A percentile compares a stretch with the other conserved stretches of the same genome.
phyloP scores from a whole-genome alignment of 2,888 invertebrate genomes.

The Lymantria dispar region DNA sequence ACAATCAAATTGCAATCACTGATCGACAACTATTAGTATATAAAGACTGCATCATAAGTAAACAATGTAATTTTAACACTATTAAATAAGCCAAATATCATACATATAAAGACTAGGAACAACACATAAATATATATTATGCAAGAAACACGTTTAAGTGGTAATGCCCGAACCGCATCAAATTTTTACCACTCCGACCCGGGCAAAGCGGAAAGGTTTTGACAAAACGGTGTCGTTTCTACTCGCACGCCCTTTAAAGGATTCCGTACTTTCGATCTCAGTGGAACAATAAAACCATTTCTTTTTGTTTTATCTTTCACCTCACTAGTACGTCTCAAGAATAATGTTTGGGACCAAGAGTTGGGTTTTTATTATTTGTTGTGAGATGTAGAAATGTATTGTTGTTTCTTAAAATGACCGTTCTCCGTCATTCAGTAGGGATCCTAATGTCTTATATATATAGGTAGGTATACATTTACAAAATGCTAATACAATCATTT shows the following conservation, averaged over 20 bases:
- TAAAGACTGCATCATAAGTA: no score
- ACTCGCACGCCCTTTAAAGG: slow-evolving; percentile 47
- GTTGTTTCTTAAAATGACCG: slow-evolving; percentile 10
- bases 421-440: no score
- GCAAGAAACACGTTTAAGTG: slow-evolving; percentile 44
- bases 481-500: no score
- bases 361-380: slow-evolving; percentile 38
- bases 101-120: not conserved
- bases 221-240: slow-evolving; percentile 55
- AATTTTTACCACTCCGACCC: slow-evolving; percentile 46
- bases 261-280: slow-evolving; percentile 55
- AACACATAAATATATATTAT: not conserved
- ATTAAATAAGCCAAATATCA: not conserved
- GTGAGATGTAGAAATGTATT: slow-evolving; percentile 23
- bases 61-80: no score
- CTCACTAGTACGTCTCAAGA: slow-evolving; percentile 37
- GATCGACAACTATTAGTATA: no score
- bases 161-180: slow-evolving; percentile 46
- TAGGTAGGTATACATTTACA: no score
- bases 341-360: slow-evolving; percentile 33
- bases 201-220: slow-evolving; percentile 44
- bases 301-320: slow-evolving; percentile 57
- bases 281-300: slow-evolving; percentile 59
- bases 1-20: no score
- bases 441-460: no score